Evolutionary conservation across 2,888 invertebrate species (phyloP).

Genomic region (Allygus modestus): DNA sequence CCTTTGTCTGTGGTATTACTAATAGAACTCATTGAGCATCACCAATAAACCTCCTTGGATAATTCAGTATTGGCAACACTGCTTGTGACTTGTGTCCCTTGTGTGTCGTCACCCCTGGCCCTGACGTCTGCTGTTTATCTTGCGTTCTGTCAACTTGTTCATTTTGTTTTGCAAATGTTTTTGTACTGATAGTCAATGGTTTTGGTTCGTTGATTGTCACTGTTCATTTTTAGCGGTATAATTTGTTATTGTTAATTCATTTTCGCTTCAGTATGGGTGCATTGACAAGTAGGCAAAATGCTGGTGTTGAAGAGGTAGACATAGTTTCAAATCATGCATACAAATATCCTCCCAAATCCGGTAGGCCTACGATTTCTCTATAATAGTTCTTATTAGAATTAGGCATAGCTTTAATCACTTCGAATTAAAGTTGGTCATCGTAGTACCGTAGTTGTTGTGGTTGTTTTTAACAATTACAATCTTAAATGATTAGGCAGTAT

Average conservation of each 20-base stretch:
- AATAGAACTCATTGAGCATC: too few relatives aligned
- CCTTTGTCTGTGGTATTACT: too few relatives aligned
- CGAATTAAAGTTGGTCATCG: too few relatives aligned
- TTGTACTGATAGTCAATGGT: conserved; percentile 19
- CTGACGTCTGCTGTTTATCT: conserved; percentile 4
- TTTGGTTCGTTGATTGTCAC: not conserved
- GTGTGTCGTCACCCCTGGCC: not conserved
- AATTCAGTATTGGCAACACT: too few relatives aligned
- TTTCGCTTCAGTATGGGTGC: conserved; percentile 82
- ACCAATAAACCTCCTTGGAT: too few relatives aligned
- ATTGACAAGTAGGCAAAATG: conserved; percentile 89
- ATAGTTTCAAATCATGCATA: conserved; percentile 92
- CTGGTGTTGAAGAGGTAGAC: conserved; percentile 93
- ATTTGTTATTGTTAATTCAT: not conserved
- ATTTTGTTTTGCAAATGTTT: conserved; percentile 24
- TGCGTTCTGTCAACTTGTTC: not conserved
- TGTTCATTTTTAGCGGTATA: conserved; percentile 1
- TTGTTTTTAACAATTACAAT: too few relatives aligned
- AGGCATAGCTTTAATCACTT: too few relatives aligned
- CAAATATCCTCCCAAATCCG: conserved; percentile 96
- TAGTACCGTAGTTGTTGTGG: too few relatives aligned
- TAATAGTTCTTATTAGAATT: too few relatives aligned
- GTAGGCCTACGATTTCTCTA: conserved; percentile 75
- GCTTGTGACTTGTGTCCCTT: not conserved
- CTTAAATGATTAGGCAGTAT: too few relatives aligned